phyloP scores from a whole-genome alignment of 1,140 invertebrate genomes.

The Drosophila busckii region DNA sequence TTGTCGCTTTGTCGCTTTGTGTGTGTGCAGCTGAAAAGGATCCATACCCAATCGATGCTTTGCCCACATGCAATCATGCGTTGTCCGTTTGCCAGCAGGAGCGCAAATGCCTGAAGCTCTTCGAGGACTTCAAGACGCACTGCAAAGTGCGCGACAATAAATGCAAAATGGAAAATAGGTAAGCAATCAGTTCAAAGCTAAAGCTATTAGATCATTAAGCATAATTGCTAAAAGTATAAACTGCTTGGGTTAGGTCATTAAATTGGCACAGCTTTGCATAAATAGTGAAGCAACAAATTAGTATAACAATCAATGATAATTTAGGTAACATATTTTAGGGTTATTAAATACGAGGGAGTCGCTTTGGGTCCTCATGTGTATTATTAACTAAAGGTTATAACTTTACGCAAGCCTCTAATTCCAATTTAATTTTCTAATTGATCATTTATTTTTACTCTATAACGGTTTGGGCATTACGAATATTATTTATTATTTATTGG shows the following conservation, averaged over 20 bases:
- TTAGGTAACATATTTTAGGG: slow-evolving; percentile 33
- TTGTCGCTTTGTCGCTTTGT: neutral
- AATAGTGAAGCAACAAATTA: too few relatives aligned
- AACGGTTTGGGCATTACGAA: too few relatives aligned
- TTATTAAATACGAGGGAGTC: too few relatives aligned
- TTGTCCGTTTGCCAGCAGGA: slow-evolving; percentile 89
- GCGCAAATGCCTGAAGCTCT: slow-evolving; percentile 87
- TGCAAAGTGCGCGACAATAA: slow-evolving; percentile 90
- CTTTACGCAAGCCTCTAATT: too few relatives aligned
- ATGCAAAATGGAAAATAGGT: slow-evolving; percentile 93
- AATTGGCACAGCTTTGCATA: too few relatives aligned
- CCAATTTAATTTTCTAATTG: too few relatives aligned
- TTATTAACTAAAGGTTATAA: too few relatives aligned
- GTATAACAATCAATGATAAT: slow-evolving; percentile 44
- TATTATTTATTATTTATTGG: too few relatives aligned
- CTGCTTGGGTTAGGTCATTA: too few relatives aligned
- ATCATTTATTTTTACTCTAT: too few relatives aligned
- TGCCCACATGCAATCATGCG: slow-evolving; percentile 93
- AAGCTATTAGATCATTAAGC: neutral
- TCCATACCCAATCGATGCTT: slow-evolving; percentile 89
- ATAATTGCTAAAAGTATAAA: neutral
- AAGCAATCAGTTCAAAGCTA: slow-evolving; percentile 59
- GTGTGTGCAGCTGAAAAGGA: slow-evolving; percentile 87
- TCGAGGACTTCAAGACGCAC: slow-evolving; percentile 90
- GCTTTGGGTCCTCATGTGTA: too few relatives aligned